A percentile compares a stretch with the other conserved stretches of the same genome.
phyloP scores from a whole-genome alignment of 2,797 vertebrate species.

The Apogon talboti region DNA sequence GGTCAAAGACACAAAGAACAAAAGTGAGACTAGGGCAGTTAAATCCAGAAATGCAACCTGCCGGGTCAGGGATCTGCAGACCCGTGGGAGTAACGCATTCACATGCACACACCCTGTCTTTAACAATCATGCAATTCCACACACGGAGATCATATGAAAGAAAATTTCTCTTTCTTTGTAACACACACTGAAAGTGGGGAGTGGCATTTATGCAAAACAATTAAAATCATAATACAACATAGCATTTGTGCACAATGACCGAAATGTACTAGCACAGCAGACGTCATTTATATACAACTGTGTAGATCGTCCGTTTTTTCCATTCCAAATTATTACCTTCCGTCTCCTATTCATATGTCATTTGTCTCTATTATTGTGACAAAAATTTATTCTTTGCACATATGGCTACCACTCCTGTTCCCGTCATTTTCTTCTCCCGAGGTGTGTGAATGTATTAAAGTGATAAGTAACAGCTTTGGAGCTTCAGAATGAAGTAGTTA shows the following conservation, averaged over 20 bases:
- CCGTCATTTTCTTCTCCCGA: not conserved
- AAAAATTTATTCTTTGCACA: conserved; percentile 8
- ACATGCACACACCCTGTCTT: conserved; percentile 52
- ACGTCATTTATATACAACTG: conserved; percentile 38
- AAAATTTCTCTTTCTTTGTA: conserved; percentile 15
- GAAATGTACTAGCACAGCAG: conserved; percentile 14
- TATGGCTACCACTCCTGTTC: conserved; percentile 27
- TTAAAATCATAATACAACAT: conserved; percentile 13
- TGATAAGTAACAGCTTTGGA: conserved; percentile 18
- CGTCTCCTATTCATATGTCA: conserved; percentile 9
- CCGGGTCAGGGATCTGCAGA: conserved; percentile 61
- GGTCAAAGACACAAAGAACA: conserved; percentile 69
- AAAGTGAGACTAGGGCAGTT: conserved; percentile 70
- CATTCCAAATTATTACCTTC: conserved; percentile 32
- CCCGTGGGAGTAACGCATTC: conserved; percentile 42
- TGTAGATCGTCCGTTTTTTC: conserved; percentile 27
- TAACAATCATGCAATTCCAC: conserved; percentile 40
- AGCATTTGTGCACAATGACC: conserved; percentile 13
- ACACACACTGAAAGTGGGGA: conserved; percentile 26
- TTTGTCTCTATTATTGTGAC: conserved; percentile 42
- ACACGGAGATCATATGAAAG: conserved; percentile 48
- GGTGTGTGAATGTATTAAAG: conserved; percentile 18
- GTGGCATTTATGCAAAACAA: conserved; percentile 35
- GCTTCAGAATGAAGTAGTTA: conserved; percentile 30
- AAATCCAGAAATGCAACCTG: conserved; percentile 75